Evolutionary conservation across 2,113 vertebrate species (phyloP).

Genomic region (Uropsilus gracilis): DNA sequence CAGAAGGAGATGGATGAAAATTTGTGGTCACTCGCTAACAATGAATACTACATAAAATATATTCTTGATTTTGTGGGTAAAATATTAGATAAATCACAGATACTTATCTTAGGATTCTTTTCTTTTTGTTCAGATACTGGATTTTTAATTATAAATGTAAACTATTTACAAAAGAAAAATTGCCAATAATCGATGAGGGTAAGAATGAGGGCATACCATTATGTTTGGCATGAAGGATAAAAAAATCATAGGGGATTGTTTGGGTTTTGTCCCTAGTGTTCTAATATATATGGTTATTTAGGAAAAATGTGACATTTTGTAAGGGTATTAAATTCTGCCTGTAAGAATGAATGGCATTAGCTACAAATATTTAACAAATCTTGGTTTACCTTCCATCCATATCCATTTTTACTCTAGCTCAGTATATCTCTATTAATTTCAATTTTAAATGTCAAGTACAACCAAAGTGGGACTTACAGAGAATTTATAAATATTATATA

Average conservation of each 20-base stretch:
- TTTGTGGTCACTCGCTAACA: not conserved
- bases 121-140: not conserved
- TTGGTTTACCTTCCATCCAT: not conserved
- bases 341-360: not conserved
- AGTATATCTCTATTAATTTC: not conserved
- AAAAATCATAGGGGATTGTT: not conserved
- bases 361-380: not conserved
- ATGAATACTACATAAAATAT: not conserved
- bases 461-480: not conserved
- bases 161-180: not conserved
- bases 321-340: not conserved
- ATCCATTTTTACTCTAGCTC: not conserved
- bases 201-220: not conserved
- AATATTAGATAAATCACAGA: not conserved
- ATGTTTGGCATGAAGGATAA: not conserved
- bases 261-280: not conserved
- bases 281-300: not conserved
- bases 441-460: not conserved
- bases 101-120: not conserved
- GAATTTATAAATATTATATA: not conserved
- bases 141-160: not conserved
- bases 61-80: not conserved
- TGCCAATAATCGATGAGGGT: not conserved
- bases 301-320: slow-evolving; percentile 17
- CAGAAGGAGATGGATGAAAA: not conserved